Evolutionary conservation across 2,797 vertebrate genomes (phyloP).

Genomic region (Amblyraja radiata): DNA sequence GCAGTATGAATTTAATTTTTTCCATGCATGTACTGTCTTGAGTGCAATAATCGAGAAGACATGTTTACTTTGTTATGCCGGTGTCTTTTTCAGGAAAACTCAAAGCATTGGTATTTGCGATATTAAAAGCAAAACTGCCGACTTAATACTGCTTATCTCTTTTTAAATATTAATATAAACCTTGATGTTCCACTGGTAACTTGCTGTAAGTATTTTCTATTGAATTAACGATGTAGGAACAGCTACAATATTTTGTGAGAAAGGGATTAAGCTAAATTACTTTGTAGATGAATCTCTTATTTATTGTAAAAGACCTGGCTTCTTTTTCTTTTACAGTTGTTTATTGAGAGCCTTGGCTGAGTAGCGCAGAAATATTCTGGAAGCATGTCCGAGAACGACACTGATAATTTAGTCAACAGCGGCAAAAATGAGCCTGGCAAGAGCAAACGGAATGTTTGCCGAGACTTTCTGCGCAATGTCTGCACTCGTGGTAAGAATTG

Average conservation of each 20-base stretch:
- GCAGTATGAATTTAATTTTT: not conserved
- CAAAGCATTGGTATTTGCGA: not conserved
- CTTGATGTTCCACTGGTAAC: not conserved
- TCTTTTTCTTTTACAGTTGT: conserved; percentile 35
- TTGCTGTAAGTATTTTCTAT: not conserved
- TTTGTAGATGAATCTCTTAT: conserved; percentile 31
- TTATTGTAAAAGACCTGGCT: conserved; percentile 34
- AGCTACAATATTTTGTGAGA: conserved; percentile 29
- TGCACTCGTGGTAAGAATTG: conserved; percentile 35
- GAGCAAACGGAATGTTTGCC: conserved; percentile 34
- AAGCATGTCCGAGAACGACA: conserved; percentile 45
- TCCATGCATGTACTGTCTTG: not conserved
- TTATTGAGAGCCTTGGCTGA: conserved; percentile 34
- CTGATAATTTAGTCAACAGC: conserved; percentile 42
- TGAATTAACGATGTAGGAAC: not conserved
- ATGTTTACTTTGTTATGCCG: not conserved
- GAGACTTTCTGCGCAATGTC: conserved; percentile 36
- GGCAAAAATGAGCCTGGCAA: conserved; percentile 54
- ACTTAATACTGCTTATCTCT: not conserved
- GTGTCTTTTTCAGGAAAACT: not conserved
- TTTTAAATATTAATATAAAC: not conserved
- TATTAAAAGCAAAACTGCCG: not conserved
- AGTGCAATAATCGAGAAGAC: not conserved
- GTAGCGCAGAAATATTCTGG: conserved; percentile 35
- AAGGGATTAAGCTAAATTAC: conserved; percentile 28